phyloP scores from a whole-genome alignment of 1,140 invertebrate species.

The Drosophila melanica region DNA sequence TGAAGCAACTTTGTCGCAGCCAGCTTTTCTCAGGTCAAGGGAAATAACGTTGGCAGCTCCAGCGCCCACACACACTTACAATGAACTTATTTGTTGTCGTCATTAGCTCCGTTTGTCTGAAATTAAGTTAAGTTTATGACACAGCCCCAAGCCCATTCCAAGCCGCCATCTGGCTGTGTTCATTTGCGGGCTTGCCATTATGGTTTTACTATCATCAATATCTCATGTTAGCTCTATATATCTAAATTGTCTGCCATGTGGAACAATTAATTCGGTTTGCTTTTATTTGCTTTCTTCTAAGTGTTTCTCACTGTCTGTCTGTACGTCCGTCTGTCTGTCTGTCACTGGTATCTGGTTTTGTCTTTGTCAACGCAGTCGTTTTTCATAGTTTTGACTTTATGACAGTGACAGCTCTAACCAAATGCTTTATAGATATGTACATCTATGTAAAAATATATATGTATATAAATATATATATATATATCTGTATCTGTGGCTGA shows the following conservation, averaged over 20 bases:
- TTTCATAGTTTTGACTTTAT: constrained; percentile 77
- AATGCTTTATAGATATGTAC: constrained; percentile 36
- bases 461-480: constrained; percentile 1
- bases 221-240: constrained; percentile 59
- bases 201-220: constrained; percentile 81
- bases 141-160: constrained; percentile 31
- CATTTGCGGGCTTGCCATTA: constrained; percentile 57
- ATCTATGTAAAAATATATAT: constrained; percentile 33
- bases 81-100: constrained; percentile 68
- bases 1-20: constrained; percentile 30
- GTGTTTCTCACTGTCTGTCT: constrained; percentile 50
- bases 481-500: constrained; percentile 30
- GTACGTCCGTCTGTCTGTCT: constrained; percentile 3
- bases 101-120: constrained; percentile 76
- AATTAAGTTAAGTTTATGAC: constrained; percentile 80
- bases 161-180: constrained; percentile 17
- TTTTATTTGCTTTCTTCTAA: constrained; percentile 74
- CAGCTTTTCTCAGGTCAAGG: constrained; percentile 56
- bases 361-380: constrained; percentile 44
- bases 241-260: constrained; percentile 59
- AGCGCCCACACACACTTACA: constrained; percentile 31
- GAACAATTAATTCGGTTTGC: constrained; percentile 69
- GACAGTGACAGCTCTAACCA: constrained; percentile 72
- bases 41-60: constrained; percentile 45
- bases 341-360: constrained; percentile 4